phyloP scores from a whole-genome alignment of 2,888 invertebrate species.

The Pterostichus madidus region DNA sequence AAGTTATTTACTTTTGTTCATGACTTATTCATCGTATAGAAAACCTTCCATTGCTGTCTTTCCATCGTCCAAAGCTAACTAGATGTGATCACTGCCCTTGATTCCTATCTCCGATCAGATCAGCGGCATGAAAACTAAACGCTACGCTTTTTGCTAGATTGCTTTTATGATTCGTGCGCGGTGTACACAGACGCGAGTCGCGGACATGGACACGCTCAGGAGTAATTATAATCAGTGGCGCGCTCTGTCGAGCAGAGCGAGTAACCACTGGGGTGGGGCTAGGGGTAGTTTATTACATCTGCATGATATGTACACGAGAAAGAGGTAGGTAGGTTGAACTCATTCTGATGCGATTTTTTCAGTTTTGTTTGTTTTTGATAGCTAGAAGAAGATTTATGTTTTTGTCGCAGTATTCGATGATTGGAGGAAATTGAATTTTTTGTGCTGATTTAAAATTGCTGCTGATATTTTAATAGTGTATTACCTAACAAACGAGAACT shows the following conservation, averaged over 20 bases:
- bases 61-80: not conserved
- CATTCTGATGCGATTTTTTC: conserved; percentile 4
- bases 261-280: conserved; percentile 3
- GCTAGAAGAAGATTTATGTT: too few relatives aligned
- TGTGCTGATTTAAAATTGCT: too few relatives aligned
- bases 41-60: too few relatives aligned
- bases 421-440: too few relatives aligned
- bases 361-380: not conserved
- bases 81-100: conserved; percentile 19
- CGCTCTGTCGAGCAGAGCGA: not conserved
- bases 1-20: too few relatives aligned
- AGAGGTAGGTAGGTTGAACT: not conserved
- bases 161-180: conserved; percentile 52
- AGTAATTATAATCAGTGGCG: conserved; percentile 57
- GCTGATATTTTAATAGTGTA: too few relatives aligned
- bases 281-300: conserved; percentile 55
- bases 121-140: conserved; percentile 40
- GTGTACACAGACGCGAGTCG: conserved; percentile 9
- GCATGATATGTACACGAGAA: conserved; percentile 38
- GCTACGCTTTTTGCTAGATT: conserved; percentile 59
- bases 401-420: too few relatives aligned
- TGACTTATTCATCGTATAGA: too few relatives aligned
- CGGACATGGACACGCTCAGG: conserved; percentile 1
- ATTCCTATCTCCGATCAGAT: conserved; percentile 21
- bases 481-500: too few relatives aligned